Percentiles rank a stretch among this genome's conserved stretches.
Conservation (phyloP, 2,797 vertebrate species). For the Neosalanx taihuensis region DNA sequence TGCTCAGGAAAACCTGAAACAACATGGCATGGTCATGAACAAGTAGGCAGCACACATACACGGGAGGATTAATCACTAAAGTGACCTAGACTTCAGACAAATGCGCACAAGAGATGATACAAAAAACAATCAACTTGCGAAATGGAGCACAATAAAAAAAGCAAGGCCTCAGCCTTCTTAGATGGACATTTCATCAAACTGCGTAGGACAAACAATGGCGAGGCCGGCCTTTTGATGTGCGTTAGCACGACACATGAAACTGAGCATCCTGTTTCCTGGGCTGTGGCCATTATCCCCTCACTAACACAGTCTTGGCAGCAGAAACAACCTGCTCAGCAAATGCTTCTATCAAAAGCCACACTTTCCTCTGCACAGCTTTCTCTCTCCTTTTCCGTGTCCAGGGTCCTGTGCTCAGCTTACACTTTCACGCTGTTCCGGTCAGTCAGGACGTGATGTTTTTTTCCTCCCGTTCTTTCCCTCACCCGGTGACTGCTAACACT, state of each 20-base stretch:
- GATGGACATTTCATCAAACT: constrained; percentile 14
- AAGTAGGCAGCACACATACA: background rate
- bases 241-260: constrained; percentile 35
- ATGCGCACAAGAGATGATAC: background rate
- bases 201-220: background rate
- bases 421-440: constrained; percentile 3
- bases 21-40: constrained; percentile 10
- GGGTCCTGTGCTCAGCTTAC: background rate
- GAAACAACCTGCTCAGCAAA: constrained; percentile 22
- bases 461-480: constrained; percentile 28
- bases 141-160: background rate
- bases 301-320: constrained; percentile 15
- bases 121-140: background rate
- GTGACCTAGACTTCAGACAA: background rate
- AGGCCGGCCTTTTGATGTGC: constrained; percentile 17
- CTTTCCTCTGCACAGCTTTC: constrained; percentile 30
- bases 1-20: constrained; percentile 9
- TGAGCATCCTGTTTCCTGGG: constrained; percentile 41
- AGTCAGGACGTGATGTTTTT: background rate
- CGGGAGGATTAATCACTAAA: background rate
- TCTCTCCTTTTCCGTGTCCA: background rate
- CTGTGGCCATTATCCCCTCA: constrained; percentile 14
- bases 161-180: background rate
- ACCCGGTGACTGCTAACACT: constrained; percentile 21
- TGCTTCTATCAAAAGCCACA: constrained; percentile 15